Evolutionary conservation across 1,140 invertebrate species (phyloP), one percentile per base, ranked within the genome.

Genomic region (Ephestia elutella): DNA sequence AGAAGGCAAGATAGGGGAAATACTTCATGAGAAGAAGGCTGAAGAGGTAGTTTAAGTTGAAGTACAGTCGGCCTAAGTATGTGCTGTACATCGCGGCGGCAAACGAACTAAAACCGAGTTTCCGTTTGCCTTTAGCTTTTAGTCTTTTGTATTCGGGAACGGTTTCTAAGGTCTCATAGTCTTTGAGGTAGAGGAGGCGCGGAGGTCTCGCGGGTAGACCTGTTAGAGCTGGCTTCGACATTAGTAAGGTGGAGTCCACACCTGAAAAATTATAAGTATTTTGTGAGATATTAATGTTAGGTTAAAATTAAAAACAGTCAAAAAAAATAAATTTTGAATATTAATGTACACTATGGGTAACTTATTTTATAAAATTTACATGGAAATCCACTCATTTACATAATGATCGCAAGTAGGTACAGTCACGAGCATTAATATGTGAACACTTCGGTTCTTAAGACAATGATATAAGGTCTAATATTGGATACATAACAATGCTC

Each of bases 1-100:
- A 72, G 67, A 89, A 86, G 0, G 78, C 78, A 30, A 89, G 55
- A 56, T 80, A 89, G 0, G 87, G 87, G 60, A 86, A 86, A 49
- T 87, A 82, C 18, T 80, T 86, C 71, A 88, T 80, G 0, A 89
- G 57, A 5, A 80, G 59, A 7, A 86, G 11, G 54, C 67, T 78
- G 20, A 78, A 70, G 30, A 60, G 62, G 20, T 75, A 87, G 21
- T 82, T 78, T 2, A 75, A 19, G 49, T 87, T 89, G 15, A 87
- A 77, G 49, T 84, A 88, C 11, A 71, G 19, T 8, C 82, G 66
- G 9, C 83, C 81, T 17, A 87, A 20, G 21, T 49, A 73, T 0
- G 78, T 78, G 0, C 54, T 57, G 63, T 81, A 77, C 2, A 86
- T 19, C 0, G 48, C 50, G 0, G 55, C 49, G 5, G 74, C 54